Percentiles rank a stretch among this genome's conserved stretches.
Conservation (phyloP, 2,113 vertebrate species). For the Machaerirhynchus nigripectus region DNA sequence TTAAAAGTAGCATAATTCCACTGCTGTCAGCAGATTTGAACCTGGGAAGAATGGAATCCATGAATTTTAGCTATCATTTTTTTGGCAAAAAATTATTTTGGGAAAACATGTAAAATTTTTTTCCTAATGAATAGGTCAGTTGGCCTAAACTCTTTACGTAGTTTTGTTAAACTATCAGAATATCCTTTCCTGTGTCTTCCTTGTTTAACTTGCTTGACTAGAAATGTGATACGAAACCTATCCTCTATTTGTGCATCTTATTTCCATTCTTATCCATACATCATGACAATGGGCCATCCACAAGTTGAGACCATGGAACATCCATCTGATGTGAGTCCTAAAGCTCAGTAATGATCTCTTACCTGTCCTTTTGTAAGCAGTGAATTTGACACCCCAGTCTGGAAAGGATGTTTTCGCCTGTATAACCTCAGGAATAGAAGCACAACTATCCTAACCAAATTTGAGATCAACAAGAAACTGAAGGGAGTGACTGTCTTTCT, state of each 20-base stretch:
- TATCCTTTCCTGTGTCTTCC: neutral
- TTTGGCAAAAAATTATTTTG: neutral
- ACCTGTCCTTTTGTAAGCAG: neutral
- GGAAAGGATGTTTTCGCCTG: neutral
- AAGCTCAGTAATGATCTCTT: neutral
- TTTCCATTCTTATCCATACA: neutral
- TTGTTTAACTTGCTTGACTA: neutral
- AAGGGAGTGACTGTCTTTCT: neutral
- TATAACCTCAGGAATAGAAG: neutral
- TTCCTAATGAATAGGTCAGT: neutral
- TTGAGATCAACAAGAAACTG: neutral
- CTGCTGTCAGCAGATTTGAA: neutral
- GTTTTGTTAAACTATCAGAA: neutral
- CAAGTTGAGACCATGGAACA: neutral
- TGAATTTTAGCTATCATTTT: rapidly evolving
- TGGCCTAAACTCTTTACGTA: neutral
- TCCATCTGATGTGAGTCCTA: neutral
- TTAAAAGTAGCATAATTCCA: neutral
- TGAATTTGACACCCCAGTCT: neutral
- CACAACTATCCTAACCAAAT: neutral
- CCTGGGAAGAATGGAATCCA: neutral
- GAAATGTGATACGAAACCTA: neutral
- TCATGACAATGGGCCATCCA: neutral
- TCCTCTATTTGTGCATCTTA: neutral
- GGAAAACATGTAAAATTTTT: neutral